Conservation (phyloP, 2,113 vertebrate genomes). For the Manacus vitellinus region DNA sequence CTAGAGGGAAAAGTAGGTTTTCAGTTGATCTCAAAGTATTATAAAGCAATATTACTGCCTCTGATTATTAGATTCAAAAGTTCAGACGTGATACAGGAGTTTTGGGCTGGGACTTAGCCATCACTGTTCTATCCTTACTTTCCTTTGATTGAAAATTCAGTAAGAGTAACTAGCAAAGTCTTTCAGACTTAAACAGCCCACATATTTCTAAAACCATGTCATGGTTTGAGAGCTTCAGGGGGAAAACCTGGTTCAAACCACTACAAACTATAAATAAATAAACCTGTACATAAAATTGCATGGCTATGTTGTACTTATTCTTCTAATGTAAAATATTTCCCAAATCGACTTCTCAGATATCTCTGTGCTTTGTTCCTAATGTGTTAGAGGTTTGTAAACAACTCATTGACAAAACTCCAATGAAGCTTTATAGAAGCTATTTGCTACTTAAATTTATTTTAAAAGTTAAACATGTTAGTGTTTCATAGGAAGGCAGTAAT, state of each 20-base stretch:
- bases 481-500: neutral
- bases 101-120: neutral
- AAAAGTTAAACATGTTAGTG: neutral
- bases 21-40: neutral
- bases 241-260: too few species aligned
- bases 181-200: neutral
- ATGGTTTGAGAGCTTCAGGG: too few species aligned
- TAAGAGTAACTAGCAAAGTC: neutral
- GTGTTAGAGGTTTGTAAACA: neutral
- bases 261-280: neutral
- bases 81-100: neutral
- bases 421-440: neutral
- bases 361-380: neutral
- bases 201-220: neutral
- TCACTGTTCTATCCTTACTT: neutral
- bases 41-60: neutral
- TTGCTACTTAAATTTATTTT: neutral
- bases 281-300: neutral
- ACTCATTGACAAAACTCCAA: neutral
- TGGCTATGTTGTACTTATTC: neutral
- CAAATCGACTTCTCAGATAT: neutral
- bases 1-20: neutral
- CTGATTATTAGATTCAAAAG: neutral
- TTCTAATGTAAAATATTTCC: neutral
- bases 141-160: neutral